Percentiles rank a stretch among this genome's conserved stretches.
Conservation (phyloP, 2,888 invertebrate genomes). For the Tupiocoris notatus region DNA sequence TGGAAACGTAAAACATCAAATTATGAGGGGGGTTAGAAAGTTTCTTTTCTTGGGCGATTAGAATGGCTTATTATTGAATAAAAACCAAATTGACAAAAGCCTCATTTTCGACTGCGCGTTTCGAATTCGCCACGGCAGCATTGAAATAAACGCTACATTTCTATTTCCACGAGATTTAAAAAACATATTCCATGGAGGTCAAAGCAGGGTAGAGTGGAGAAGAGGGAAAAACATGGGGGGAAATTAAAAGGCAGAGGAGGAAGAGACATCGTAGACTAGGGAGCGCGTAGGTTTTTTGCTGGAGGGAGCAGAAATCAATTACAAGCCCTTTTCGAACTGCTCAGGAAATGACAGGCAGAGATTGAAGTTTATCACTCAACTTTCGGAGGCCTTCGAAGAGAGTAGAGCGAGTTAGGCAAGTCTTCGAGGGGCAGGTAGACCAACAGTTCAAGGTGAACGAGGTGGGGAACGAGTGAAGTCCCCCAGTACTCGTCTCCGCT, state of each 20-base stretch:
- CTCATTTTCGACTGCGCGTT: too few species aligned
- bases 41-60: too few species aligned
- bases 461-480: not conserved
- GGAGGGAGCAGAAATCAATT: slow-evolving; percentile 30
- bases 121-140: too few species aligned
- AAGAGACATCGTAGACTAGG: too few species aligned
- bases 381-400: not conserved
- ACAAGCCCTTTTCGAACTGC: slow-evolving; percentile 35
- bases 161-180: too few species aligned
- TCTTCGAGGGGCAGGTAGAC: not conserved
- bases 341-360: slow-evolving; percentile 38
- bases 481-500: not conserved
- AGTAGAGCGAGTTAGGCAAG: not conserved
- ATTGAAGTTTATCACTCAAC: slow-evolving; percentile 39
- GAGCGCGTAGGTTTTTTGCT: not conserved
- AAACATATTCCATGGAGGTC: too few species aligned
- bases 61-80: too few species aligned
- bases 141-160: too few species aligned
- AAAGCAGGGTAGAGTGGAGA: too few species aligned
- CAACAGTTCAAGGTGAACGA: not conserved
- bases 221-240: slow-evolving; percentile 3
- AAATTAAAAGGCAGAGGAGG: slow-evolving; percentile 21
- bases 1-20: too few species aligned
- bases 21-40: too few species aligned
- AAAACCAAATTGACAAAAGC: too few species aligned